These are phyloP conservation scores for Rhynchophorus ferrugineus DNA, from an alignment of 1,140 invertebrate species.

Conservation along the genomic window DNA sequence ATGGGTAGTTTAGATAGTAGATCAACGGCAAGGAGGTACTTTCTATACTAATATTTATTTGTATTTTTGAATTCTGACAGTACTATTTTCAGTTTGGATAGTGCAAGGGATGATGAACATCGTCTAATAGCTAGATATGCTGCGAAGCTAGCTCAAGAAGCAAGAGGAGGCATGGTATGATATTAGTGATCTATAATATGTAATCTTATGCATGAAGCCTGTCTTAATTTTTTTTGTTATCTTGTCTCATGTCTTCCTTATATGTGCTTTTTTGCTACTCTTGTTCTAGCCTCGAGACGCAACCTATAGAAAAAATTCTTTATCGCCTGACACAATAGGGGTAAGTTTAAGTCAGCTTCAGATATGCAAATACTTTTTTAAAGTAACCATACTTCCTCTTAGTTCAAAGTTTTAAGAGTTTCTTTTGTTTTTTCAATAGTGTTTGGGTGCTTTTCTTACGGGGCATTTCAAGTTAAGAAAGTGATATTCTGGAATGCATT, in stretches of 20 bases:
- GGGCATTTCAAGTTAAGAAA: too few species aligned
- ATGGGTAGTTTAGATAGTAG: slow-evolving; percentile 73
- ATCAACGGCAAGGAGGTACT: slow-evolving; percentile 57
- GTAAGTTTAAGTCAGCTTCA: slow-evolving; percentile 4
- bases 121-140: slow-evolving; percentile 93
- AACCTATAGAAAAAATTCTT: slow-evolving; percentile 44
- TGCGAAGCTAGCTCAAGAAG: slow-evolving; percentile 84
- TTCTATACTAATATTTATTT: slow-evolving; percentile 9
- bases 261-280: slow-evolving; percentile 40
- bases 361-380: not conserved
- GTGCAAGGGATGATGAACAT: slow-evolving; percentile 85
- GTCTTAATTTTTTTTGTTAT: slow-evolving; percentile 31
- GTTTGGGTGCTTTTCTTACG: too few species aligned
- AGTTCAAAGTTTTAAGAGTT: too few species aligned
- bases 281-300: slow-evolving; percentile 44
- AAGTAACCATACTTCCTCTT: too few species aligned
- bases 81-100: slow-evolving; percentile 45
- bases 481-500: too few species aligned
- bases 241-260: slow-evolving; percentile 25
- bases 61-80: not conserved
- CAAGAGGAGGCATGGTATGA: slow-evolving; percentile 69
- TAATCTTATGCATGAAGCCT: slow-evolving; percentile 7
- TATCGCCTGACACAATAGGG: slow-evolving; percentile 48
- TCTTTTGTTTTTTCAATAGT: too few species aligned
- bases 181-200: slow-evolving; percentile 5